Conservation (phyloP, 2,888 invertebrate genomes). For the Protophormia terraenovae region DNA sequence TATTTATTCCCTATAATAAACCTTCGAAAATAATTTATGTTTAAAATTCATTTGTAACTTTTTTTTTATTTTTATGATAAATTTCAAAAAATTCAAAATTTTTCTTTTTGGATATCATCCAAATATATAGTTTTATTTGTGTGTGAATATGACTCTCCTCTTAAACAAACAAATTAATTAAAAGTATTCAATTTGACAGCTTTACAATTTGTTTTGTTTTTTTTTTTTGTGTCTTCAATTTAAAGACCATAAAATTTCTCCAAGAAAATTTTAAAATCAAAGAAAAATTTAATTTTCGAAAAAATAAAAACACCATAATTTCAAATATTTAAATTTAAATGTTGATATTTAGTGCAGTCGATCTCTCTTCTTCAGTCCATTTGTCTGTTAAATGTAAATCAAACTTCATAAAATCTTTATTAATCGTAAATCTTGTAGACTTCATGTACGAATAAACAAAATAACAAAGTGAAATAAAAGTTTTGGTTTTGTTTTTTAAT, state of each 20-base stretch:
- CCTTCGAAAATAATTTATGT: neutral
- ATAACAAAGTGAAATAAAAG: conserved; percentile 33
- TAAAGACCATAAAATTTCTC: conserved; percentile 3
- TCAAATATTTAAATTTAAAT: neutral
- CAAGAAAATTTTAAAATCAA: neutral
- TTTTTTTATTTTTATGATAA: neutral
- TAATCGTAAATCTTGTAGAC: conserved; percentile 64
- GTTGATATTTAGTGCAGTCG: neutral
- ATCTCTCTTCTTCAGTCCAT: no score
- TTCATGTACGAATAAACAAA: neutral
- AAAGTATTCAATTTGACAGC: conserved; percentile 38
- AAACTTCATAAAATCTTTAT: conserved; percentile 65
- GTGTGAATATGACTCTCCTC: neutral
- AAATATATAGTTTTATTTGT: neutral
- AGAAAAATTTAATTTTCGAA: neutral
- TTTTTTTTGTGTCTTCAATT: conserved; percentile 13
- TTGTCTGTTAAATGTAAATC: conserved; percentile 47
- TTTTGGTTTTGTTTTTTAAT: conserved; percentile 14
- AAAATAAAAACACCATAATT: neutral
- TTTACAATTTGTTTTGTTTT: conserved; percentile 7
- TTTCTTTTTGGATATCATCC: conserved; percentile 2
- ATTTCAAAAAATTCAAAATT: neutral
- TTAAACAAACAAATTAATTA: conserved; percentile 52
- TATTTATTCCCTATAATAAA: no score
- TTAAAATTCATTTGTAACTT: neutral